Evolutionary conservation across 2,888 invertebrate genomes (phyloP), one percentile per base, ranked within the genome.

Genomic region (Shargacucullia verbasci): DNA sequence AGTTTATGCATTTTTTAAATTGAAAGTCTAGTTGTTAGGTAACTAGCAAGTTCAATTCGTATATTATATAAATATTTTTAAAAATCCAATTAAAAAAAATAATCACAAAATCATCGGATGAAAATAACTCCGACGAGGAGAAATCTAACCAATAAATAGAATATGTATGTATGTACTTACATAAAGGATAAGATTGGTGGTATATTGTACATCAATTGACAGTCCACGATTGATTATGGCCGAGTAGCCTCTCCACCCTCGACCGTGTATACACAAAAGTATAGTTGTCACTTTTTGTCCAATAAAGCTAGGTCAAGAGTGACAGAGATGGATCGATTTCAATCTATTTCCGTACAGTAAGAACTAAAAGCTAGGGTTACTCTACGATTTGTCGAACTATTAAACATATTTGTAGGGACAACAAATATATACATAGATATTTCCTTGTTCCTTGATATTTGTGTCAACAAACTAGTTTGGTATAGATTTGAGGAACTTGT

Each of bases 211-310:
- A 54, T 47, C 66, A 69, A 75, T 73, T 74, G 82, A 76, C 81
- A 76, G 46, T 13, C 7, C 8, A 74, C 63, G 79, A 82, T 82
- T 82, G 81, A 82, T 82, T 75, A 66, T 49, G 49, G 25, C 43
- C 41, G 37, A 33, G 20, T 46, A 55, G 41, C 63, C 55, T 20
- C 55, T 20, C 20, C 20, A 4, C 20, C 20, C 20, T 60, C 67
- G 67, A 73, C 63, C 69, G 47, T 49, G 48, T 41, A 64, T 49
- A 72, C 57, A 67, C 55, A 62, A 55, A 59, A 63, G 65, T 70
- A 73, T 73, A 65, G 73, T 70, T 73, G 73, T 73, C 76, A 66
- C 76, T 58, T 69, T 80, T 71, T 70, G 68, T 52, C 80, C 57
- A 66, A 70, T 63, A 67, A 73, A 46, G 49, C 41, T 47, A 48